phyloP scores from a whole-genome alignment of 2,888 invertebrate species.

The Lochmaea crataegi region DNA sequence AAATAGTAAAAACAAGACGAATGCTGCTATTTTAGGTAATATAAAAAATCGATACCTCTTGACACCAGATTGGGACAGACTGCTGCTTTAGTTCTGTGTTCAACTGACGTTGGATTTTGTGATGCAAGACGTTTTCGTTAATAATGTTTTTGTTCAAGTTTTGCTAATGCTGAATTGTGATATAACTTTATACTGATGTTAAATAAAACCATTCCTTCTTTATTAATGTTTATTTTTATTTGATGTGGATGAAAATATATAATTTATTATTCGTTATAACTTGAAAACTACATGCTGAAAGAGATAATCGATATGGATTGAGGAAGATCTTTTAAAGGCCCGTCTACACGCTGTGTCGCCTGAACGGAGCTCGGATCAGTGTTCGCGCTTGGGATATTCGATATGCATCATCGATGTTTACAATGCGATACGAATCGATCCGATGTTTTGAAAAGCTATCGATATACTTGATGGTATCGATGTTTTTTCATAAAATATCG shows the following conservation, averaged over 20 bases:
- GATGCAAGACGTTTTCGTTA: conserved; percentile 11
- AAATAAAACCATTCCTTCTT: conserved; percentile 37
- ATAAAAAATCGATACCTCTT: conserved; percentile 55
- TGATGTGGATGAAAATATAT: background rate
- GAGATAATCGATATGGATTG: too few relatives aligned
- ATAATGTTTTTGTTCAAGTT: conserved; percentile 2
- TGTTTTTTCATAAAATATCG: too few relatives aligned
- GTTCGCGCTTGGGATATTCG: too few relatives aligned
- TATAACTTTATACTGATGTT: conserved; percentile 28
- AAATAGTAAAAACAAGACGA: conserved; percentile 42
- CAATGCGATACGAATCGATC: too few relatives aligned
- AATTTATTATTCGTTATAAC: too few relatives aligned
- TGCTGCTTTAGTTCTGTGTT: conserved; percentile 34
- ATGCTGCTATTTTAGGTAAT: conserved; percentile 53
- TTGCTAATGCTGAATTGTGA: conserved; percentile 32
- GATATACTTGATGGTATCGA: too few relatives aligned
- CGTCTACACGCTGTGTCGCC: too few relatives aligned
- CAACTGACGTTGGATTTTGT: conserved; percentile 24
- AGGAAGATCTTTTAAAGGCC: too few relatives aligned
- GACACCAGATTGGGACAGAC: conserved; percentile 55
- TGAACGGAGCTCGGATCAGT: too few relatives aligned
- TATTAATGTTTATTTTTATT: conserved; percentile 16
- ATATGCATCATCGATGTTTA: too few relatives aligned
- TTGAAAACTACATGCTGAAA: too few relatives aligned
- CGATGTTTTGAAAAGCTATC: too few relatives aligned